Evolutionary conservation across 1,140 invertebrate species (phyloP), one percentile per base, ranked within the genome.

Genomic region (Dreissena rostriformis): DNA sequence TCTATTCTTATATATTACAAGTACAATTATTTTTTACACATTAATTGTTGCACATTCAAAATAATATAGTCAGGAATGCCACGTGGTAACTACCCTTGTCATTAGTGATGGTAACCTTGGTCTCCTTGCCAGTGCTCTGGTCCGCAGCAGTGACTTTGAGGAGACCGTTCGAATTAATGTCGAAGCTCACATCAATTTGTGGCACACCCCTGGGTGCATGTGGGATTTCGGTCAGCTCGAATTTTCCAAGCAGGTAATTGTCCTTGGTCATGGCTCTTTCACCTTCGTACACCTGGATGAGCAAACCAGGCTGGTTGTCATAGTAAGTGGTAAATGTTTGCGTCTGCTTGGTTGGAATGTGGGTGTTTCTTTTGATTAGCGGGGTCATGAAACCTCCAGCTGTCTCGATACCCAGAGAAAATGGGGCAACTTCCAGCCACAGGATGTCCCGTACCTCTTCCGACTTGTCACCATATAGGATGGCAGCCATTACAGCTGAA

Each of bases 21-120:
- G 26, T 10, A 53, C 24, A 29, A 19, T 70, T 28, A 17, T 70
- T 2, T 17, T 29, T 28, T 5, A n/a, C 19, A 7, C 10, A 2
- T n/a, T 17, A n/a, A 4, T n/a, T n/a, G n/a, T n/a, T n/a, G n/a
- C n/a, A n/a, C n/a, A n/a, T n/a, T n/a, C n/a, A n/a, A n/a, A n/a
- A n/a, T n/a, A n/a, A n/a, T n/a, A n/a, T n/a, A n/a, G n/a, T n/a
- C n/a, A n/a, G n/a, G n/a, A n/a, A n/a, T n/a, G n/a, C n/a, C n/a
- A n/a, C n/a, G n/a, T n/a, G n/a, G n/a, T n/a, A n/a, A n/a, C n/a
- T n/a, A n/a, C n/a, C n/a, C n/a, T 99, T 99, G 94, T 99, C 98
- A 92, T 99, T 99, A 89, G 97, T 99, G 90, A 99, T 99, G 49
- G 97, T 99, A 93, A 99, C 99, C 94, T 99, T 99, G 94, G 99